Base-by-base conservation (phyloP, 2,888 invertebrate species). In the Sesia bembeciformis region DNA sequence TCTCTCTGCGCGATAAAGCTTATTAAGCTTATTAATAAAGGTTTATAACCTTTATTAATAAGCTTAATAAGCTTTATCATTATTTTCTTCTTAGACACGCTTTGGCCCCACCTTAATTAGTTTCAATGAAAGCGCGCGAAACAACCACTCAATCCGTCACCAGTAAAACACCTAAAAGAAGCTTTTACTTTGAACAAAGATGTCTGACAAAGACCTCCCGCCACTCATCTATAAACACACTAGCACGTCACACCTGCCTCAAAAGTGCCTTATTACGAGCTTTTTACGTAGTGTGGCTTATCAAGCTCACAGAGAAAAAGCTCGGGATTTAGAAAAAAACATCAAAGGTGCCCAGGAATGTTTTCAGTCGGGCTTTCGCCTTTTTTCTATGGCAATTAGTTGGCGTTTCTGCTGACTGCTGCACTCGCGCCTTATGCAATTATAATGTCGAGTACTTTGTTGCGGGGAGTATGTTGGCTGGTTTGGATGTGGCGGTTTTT, bases 331-430 rank as follows among this genome's bases (percentile, higher is more conserved):
- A 70, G 70, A 65, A 74, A 81, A 81, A 52, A 52, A 39, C 23
- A 54, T 87, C 88, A 89, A 89, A 88, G 84, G 74, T 67, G 65
- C 70, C 65, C 67, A 72, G 76, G 76, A 77, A 85, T 84, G 86
- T 87, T 88, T 85, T 84, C 81, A 83, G 84, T 75, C 79, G 83
- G 84, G 78, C 68, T 89, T 87, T 89, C 90, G 86, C 90, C 90
- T 90, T 90, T 90, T 88, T 88, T 89, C 82, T 90, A 90, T 90
- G 90, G 90, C 90, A 90, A 90, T 90, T 90, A 90, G 90, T 90
- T 82, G 80, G 81, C 81, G 81, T 79, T 82, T 76, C 76, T 71
- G 73, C 70, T 68, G 74, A 68, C 76, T 82, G 74, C 74, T 71
- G 77, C 79, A 74, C 72, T 81, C 78, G 74, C 78, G 82, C 83